Conservation (phyloP, 2,888 invertebrate species). For the Eristalis tenax region DNA sequence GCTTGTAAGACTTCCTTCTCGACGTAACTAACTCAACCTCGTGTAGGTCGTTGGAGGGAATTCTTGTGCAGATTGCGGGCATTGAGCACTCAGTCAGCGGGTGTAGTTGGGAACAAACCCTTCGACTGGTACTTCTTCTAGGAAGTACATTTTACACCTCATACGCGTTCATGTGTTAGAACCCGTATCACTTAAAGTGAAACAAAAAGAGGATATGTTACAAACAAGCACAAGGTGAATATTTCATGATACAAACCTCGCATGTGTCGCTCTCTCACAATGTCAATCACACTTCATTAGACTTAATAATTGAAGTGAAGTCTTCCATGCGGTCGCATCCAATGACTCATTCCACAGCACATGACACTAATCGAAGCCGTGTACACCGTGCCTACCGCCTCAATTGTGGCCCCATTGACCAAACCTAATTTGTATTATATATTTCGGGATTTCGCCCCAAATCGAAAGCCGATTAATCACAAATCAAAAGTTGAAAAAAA, state of each 20-base stretch:
- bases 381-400: conserved; percentile 9
- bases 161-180: too few relatives aligned
- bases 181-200: neutral
- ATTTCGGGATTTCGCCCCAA: conserved; percentile 13
- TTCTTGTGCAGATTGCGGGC: too few relatives aligned
- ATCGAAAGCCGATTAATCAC: conserved; percentile 33
- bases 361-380: neutral
- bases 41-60: too few relatives aligned
- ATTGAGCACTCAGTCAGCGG: too few relatives aligned
- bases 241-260: neutral
- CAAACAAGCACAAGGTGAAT: neutral
- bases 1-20: too few relatives aligned
- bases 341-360: neutral
- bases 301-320: neutral
- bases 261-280: neutral
- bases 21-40: too few relatives aligned
- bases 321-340: neutral
- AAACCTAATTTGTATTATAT: conserved; percentile 32
- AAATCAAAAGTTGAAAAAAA: conserved; percentile 58
- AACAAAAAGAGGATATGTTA: neutral
- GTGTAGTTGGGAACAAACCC: too few relatives aligned
- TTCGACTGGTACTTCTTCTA: too few relatives aligned
- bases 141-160: too few relatives aligned
- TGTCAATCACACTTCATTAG: conserved; percentile 39
- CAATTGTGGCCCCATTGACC: conserved; percentile 26